Evolutionary conservation across 2,113 vertebrate genomes (phyloP), one percentile per base, ranked within the genome.

Genomic region (Vimba vimba): DNA sequence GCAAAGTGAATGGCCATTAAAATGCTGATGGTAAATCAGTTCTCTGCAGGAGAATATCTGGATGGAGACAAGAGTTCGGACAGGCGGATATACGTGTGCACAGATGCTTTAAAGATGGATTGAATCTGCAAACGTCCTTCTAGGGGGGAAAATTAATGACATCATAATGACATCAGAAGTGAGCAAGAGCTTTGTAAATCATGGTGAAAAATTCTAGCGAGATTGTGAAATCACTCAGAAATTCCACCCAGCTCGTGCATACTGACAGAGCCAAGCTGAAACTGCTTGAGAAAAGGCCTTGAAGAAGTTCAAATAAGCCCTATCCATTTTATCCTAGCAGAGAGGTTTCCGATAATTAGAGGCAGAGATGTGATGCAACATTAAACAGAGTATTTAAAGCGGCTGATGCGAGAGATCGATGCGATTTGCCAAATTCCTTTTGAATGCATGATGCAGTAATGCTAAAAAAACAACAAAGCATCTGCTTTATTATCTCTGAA

Each of bases 11-110:
- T 23, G 71, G 74, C 83, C 83, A 89, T 89, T 89, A 89, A 83
- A 84, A 55, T 39, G 55, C 86, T 76, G 74, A 84, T 78, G 76
- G 62, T 88, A 91, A 91, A 88, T 91, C 87, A 88, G 85, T 85
- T 85, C 73, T 74, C 62, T 71, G 55, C 83, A 25, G 47, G 30
- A 83, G 47, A 39, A 71, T 47, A 59, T 71, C 25, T 36, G 64
- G 74, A 36, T 39, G 30, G 27, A 68, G 74, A 76, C 77, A 6
- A 39, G 83, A 82, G 59, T 75, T 60, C 15, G 25, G n/a, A 43
- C 27, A 13, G 17, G 30, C 17, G 4, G n/a, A 23, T 27, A 33
- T 52, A 1, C 1, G 57, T 21, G 21, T 43, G 30, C 25, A 75
- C 43, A 55, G 27, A 52, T 47, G 12, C 27, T 17, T 30, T 62